Conservation (phyloP, 1,140 invertebrate species). For the Eumeta japonica region DNA sequence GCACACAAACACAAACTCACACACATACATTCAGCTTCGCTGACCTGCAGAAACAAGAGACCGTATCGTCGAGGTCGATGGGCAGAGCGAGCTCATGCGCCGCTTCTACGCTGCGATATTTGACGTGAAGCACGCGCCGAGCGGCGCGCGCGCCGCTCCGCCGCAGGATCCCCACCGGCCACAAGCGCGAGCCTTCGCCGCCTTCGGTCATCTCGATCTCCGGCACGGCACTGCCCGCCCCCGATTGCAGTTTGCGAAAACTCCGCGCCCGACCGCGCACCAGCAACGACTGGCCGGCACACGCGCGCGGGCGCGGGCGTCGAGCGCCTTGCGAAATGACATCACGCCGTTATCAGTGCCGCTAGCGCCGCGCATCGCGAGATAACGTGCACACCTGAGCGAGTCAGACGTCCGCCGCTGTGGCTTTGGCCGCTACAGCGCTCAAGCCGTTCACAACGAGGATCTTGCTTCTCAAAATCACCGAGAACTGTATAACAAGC, state of each 20-base stretch:
- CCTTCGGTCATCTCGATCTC: conserved; percentile 23
- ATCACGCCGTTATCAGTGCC: conserved; percentile 24
- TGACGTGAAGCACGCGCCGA: conserved; percentile 46
- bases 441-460: too few species aligned
- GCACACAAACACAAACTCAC: too few species aligned
- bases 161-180: conserved; percentile 44
- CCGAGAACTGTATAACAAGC: too few species aligned
- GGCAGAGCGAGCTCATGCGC: conserved; percentile 40
- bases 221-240: conserved; percentile 12
- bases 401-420: conserved; percentile 14
- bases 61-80: conserved; percentile 69
- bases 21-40: too few species aligned
- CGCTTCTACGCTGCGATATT: conserved; percentile 42
- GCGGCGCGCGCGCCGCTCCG: conserved; percentile 36
- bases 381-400: too few species aligned
- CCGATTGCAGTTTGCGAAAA: conserved; percentile 9
- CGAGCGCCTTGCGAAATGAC: conserved; percentile 8
- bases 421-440: too few species aligned
- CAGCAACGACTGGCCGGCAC: conserved; percentile 25
- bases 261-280: conserved; percentile 27
- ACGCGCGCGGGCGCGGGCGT: conserved; percentile 11
- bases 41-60: conserved; percentile 75
- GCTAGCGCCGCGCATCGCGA: conserved; percentile 11
- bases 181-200: conserved; percentile 22
- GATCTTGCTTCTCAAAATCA: too few species aligned